Base-by-base conservation (phyloP, 2,888 invertebrate species). In the Lacanobia wlatinum region DNA sequence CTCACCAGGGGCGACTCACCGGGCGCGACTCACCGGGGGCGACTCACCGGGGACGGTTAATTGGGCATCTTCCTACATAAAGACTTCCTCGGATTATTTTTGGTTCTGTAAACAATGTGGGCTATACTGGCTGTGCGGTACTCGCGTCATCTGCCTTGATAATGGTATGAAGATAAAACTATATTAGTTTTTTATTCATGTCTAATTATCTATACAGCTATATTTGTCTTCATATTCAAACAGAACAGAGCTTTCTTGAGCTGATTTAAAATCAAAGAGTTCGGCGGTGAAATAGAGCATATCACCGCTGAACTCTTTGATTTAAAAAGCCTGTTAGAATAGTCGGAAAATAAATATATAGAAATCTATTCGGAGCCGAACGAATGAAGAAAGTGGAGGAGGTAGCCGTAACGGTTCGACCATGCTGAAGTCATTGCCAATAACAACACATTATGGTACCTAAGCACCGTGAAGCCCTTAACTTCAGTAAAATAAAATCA, bases 11-110 rank as follows among this genome's bases (percentile, higher is more conserved):
- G 40, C 14, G 23, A 50, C 3, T 56, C 34, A 56, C 10, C 56
- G 34, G 34, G 28, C 14, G 21, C 28, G 34, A 28, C 28, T 28
- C 28, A 38, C 18, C 40, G 43, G 10, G 43, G 43, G 40, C 14
- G 23, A 50, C 3, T 56, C 34, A 56, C 10, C 56, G 34, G 34
- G 28, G 18, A 28, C 28, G 34, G 28, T 53, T 69, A 69, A 53
- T 34, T 69, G 69, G 53, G 21, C 43, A 67, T 34, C 43, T 68
- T 68, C 18, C 43, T 46, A 55, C 34, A 68, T 69, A 55, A 55
- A 23, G 21, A 21, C 18, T 18, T 34, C 34, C 23, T 34, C 38
- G n/a, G 14, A 14, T 43, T 66, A 46, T 59, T 46, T 66, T 60
- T 59, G 46, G 46, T 66, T 60, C 12, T 46, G 61, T 48, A 46